Evolutionary conservation across 2,113 vertebrate genomes (phyloP).

Genomic region (Progne subis): DNA sequence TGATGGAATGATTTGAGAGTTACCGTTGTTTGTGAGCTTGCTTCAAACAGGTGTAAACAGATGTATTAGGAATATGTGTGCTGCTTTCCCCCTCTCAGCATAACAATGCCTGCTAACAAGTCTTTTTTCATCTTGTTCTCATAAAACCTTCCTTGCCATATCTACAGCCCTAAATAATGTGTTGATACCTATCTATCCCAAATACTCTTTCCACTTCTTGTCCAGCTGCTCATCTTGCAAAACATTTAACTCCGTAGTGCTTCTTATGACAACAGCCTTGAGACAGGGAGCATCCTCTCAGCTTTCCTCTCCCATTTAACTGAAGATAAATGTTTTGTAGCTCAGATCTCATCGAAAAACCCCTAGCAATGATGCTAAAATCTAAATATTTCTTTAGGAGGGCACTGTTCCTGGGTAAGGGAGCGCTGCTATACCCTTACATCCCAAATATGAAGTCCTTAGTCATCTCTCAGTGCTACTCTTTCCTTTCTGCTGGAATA

Average conservation of each 20-base stretch:
- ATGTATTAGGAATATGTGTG: neutral
- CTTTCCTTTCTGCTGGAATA: neutral
- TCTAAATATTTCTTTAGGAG: neutral
- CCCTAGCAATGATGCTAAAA: neutral
- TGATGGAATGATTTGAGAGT: neutral
- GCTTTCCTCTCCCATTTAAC: neutral
- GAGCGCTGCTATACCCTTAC: rapidly evolving
- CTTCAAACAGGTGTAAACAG: neutral
- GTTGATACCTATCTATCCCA: neutral
- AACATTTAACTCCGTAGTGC: rapidly evolving
- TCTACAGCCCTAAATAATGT: neutral
- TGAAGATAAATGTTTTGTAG: neutral
- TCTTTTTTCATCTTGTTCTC: neutral
- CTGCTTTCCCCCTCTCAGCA: neutral
- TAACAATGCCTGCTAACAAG: neutral
- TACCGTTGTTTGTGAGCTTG: neutral
- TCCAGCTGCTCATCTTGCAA: neutral
- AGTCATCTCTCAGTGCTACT: neutral
- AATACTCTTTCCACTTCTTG: neutral
- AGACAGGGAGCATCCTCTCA: neutral
- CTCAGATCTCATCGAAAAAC: neutral
- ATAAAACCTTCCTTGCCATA: neutral
- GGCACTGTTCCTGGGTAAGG: neutral
- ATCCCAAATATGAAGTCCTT: neutral
- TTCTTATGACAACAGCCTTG: neutral